A percentile compares a stretch with the other conserved stretches of the same genome.
Evolutionary conservation across 2,888 invertebrate species (phyloP).

Genomic region (Megastigmus dorsalis): DNA sequence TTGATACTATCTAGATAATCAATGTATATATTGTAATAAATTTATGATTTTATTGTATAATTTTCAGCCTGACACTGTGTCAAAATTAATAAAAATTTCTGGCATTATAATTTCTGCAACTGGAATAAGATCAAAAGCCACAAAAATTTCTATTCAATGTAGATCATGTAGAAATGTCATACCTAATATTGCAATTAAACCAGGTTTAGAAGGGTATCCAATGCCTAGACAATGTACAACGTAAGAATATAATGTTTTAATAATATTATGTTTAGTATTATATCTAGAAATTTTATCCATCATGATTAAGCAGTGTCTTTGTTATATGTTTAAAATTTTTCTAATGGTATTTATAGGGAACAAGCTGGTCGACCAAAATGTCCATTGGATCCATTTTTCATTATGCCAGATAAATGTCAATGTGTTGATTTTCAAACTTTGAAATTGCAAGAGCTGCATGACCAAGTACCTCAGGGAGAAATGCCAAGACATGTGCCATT

Average conservation of each 20-base stretch:
- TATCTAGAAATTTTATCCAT: too few relatives aligned
- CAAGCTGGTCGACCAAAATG: constrained; percentile 95
- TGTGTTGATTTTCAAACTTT: constrained; percentile 98
- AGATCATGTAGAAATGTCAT: constrained; percentile 93
- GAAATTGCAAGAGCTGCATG: constrained; percentile 97
- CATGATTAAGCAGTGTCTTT: too few relatives aligned
- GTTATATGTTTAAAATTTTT: constrained; percentile 16
- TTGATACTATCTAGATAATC: too few relatives aligned
- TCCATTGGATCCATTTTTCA: constrained; percentile 97
- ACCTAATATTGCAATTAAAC: constrained; percentile 91
- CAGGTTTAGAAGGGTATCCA: constrained; percentile 96
- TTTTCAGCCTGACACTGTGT: constrained; percentile 92
- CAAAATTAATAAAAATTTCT: constrained; percentile 93
- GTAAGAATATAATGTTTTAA: constrained; percentile 76
- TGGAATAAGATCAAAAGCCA: constrained; percentile 96
- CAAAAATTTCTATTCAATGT: constrained; percentile 95
- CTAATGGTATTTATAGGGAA: constrained; percentile 86
- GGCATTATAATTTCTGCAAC: constrained; percentile 97
- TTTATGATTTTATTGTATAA: constrained; percentile 4
- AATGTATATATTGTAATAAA: too few relatives aligned
- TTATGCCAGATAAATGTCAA: constrained; percentile 97
- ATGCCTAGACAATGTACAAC: constrained; percentile 96
- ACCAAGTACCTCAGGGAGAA: constrained; percentile 96
- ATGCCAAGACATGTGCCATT: constrained; percentile 97
- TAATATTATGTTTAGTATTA: neutral